Evolutionary conservation across 2,113 vertebrate genomes (phyloP), one percentile per base, ranked within the genome.

Genomic region (Ptilorrhoa leucosticta): DNA sequence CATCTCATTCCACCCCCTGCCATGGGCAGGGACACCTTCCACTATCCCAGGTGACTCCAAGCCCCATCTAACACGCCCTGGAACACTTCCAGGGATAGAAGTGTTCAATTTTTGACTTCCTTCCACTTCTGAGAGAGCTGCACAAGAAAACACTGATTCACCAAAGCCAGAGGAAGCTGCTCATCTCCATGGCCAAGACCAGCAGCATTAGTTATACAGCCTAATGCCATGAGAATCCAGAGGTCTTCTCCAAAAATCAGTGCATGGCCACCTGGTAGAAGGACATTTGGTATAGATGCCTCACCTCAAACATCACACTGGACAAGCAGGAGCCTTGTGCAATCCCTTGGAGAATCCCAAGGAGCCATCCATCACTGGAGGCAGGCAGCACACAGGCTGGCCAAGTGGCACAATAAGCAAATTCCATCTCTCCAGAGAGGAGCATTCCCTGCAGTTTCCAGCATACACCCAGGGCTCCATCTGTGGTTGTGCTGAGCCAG

Each of bases 401-500:
- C 70, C 82, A 26, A 69, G 68, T 0, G 11, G 70, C 85, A 70
- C n/a, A 7, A 9, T 5, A 53, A 70, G 75, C 79, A 91, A 61
- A 82, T 50, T 63, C 71, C 8, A 0, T 8, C 12, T 40, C 61
- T 10, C 22, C 37, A n/a, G 22, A 17, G 11, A 48, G 37, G 22
- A 65, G 22, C 1, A 0, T 4, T 76, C 65, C 71, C 37, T 31
- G 37, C 82, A 17, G 51, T 15, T 81, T 24, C 61, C 18, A 80
- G 40, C 15, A 2, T 54, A 37, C 82, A 68, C 1, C 37, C 83
- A 33, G 60, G 54, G 89, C 75, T 88, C 93, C 94, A 86, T 53
- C 91, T 97, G 92, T 3, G 23, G 15, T 48, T 94, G 64, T 87
- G 92, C 96, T 93, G 95, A 97, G 90, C 93, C 96, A 92, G 84